Percentiles rank a stretch among this genome's conserved stretches.
Conservation (phyloP, 2,888 invertebrate genomes). For the Caenorhabditis uteleia region DNA sequence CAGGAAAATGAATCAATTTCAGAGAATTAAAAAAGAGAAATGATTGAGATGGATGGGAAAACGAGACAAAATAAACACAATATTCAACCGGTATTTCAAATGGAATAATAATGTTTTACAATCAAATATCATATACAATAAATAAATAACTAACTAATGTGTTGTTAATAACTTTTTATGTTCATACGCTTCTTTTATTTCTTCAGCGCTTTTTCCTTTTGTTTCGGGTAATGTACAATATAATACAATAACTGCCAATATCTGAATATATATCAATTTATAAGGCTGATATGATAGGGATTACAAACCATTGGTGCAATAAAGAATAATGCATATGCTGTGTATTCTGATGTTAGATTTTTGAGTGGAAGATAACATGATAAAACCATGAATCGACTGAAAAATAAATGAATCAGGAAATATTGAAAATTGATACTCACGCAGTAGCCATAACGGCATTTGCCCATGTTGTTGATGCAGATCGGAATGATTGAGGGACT, state of each 20-base stretch:
- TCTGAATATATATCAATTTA: constrained; percentile 1
- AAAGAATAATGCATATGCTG: constrained; percentile 7
- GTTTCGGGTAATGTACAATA: constrained; percentile 11
- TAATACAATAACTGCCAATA: constrained; percentile 1
- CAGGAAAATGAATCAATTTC: too few species aligned
- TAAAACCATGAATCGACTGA: constrained; percentile 6
- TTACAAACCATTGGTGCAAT: constrained; percentile 7
- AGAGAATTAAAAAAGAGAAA: too few species aligned
- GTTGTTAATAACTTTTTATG: neutral
- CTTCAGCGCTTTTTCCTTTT: constrained; percentile 5
- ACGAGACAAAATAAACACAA: too few species aligned
- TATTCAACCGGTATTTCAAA: too few species aligned
- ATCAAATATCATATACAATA: neutral
- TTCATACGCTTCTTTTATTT: neutral
- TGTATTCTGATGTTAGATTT: constrained; percentile 2
- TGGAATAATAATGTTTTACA: too few species aligned
- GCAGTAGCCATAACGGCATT: constrained; percentile 21
- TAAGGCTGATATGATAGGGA: too few species aligned
- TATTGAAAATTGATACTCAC: constrained; percentile 2
- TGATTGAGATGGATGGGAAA: too few species aligned
- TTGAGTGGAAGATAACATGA: constrained; percentile 8
- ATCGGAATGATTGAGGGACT: constrained; percentile 16
- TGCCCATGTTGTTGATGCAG: constrained; percentile 23
- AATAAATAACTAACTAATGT: too few species aligned
- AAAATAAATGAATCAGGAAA: neutral